A percentile compares a stretch with the other conserved stretches of the same genome.
Evolutionary conservation across 1,140 invertebrate genomes (phyloP).

Genomic region (Zaprionus camerounensis): DNA sequence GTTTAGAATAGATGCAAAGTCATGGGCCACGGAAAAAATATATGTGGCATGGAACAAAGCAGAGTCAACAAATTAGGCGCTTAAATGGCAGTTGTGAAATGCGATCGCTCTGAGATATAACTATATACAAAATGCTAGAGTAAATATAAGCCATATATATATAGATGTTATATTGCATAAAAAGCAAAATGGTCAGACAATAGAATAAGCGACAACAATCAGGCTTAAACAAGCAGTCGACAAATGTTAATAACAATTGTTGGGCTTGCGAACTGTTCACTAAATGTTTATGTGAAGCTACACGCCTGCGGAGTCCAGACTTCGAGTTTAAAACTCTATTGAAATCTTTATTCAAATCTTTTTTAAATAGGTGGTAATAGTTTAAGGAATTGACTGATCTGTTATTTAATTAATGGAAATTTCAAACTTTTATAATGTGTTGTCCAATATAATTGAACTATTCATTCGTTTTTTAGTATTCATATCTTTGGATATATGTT

Average conservation of each 20-base stretch:
- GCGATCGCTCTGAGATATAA: conserved; percentile 11
- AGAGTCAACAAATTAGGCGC: conserved; percentile 60
- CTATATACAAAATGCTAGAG: not conserved
- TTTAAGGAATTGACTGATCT: too few species aligned
- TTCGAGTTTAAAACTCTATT: not conserved
- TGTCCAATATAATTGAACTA: too few species aligned
- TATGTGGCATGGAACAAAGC: conserved; percentile 29
- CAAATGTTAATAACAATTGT: conserved; percentile 10
- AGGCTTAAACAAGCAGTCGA: not conserved
- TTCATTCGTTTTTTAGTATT: too few species aligned
- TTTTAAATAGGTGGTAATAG: too few species aligned
- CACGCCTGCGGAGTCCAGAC: not conserved
- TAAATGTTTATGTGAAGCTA: not conserved
- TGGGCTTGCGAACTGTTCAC: not conserved
- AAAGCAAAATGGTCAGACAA: conserved; percentile 9
- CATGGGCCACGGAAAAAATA: conserved; percentile 38
- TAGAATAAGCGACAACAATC: not conserved
- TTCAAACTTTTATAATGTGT: too few species aligned
- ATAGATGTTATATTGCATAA: conserved; percentile 2
- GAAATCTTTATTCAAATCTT: not conserved
- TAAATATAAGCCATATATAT: not conserved
- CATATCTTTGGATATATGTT: too few species aligned
- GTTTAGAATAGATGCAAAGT: conserved; percentile 49
- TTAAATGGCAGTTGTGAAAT: conserved; percentile 57
- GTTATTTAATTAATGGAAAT: too few species aligned